Percentiles rank a stretch among this genome's conserved stretches.
Conservation (phyloP, 2,888 invertebrate genomes). For the Spisula subtruncata region DNA sequence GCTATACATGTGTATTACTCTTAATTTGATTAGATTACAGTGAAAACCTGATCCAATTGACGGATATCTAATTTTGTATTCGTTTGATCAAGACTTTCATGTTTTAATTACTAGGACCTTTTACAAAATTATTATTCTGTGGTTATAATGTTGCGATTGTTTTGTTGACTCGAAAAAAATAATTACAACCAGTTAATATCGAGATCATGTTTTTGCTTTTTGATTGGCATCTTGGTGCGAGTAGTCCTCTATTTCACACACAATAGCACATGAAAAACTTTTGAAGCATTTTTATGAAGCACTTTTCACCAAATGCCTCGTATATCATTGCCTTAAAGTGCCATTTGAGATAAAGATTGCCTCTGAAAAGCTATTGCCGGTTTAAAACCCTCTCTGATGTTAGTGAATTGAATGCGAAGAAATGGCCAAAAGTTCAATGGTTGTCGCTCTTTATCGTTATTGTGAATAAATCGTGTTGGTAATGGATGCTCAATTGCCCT, state of each 20-base stretch:
- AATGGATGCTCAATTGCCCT: background rate
- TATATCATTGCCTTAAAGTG: constrained; percentile 18
- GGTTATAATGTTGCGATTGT: no score
- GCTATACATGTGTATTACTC: background rate
- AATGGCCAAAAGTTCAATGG: background rate
- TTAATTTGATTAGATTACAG: background rate
- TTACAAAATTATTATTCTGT: no score
- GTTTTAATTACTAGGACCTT: no score
- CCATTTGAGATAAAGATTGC: background rate
- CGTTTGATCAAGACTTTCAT: no score
- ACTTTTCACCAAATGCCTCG: background rate
- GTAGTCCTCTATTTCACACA: background rate
- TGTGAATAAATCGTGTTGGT: background rate
- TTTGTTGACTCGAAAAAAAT: no score
- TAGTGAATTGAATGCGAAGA: background rate
- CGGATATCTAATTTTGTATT: no score
- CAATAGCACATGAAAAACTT: background rate
- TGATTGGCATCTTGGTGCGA: no score
- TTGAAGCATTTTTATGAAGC: background rate
- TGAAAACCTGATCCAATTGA: background rate
- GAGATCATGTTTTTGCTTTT: no score
- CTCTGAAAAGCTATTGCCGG: background rate
- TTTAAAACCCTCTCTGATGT: background rate
- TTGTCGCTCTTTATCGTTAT: background rate
- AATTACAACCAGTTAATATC: no score